These are phyloP conservation scores for Progne subis DNA, from an alignment of 2,113 vertebrate species.

Conservation along the genomic window DNA sequence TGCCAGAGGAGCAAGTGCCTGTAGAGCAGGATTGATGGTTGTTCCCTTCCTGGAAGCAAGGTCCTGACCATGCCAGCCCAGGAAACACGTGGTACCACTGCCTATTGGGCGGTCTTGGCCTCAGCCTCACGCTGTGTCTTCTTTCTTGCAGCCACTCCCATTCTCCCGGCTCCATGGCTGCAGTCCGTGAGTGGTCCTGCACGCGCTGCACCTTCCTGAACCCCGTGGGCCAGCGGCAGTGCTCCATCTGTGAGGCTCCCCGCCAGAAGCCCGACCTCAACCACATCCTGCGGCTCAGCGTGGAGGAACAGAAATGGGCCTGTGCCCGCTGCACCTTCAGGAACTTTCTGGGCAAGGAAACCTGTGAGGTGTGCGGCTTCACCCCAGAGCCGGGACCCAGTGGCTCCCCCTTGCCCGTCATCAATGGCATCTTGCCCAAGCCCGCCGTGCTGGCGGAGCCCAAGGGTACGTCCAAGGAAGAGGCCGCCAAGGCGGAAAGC, in stretches of 20 bases:
- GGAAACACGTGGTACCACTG: fast-evolving
- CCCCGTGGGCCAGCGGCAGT: slow-evolving; percentile 86
- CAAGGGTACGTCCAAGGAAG: slow-evolving; percentile 68
- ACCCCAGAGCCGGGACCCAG: slow-evolving; percentile 53
- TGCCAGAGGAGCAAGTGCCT: neutral
- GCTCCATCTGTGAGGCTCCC: slow-evolving; percentile 96
- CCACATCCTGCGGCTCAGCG: slow-evolving; percentile 93
- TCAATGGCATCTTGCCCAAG: slow-evolving; percentile 76
- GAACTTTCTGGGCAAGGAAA: slow-evolving; percentile 87
- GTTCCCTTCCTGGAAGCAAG: neutral
- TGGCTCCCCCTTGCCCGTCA: slow-evolving; percentile 49
- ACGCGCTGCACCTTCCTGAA: slow-evolving; percentile 96
- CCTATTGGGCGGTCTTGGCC: fast-evolving
- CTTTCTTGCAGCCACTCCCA: slow-evolving; percentile 85
- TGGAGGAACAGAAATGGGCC: slow-evolving; percentile 91
- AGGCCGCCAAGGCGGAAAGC: slow-evolving; percentile 40
- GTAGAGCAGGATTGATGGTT: neutral
- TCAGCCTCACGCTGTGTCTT: neutral
- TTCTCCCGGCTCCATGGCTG: slow-evolving; percentile 91
- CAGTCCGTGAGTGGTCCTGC: slow-evolving; percentile 93
- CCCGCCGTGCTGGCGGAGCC: slow-evolving; percentile 75
- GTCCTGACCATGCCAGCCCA: neutral
- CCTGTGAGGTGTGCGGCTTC: slow-evolving; percentile 89
- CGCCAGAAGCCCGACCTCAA: slow-evolving; percentile 96
- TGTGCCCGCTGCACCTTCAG: slow-evolving; percentile 94